Conservation (phyloP, 2,113 vertebrate species). For the Myotis lucifugus region DNA sequence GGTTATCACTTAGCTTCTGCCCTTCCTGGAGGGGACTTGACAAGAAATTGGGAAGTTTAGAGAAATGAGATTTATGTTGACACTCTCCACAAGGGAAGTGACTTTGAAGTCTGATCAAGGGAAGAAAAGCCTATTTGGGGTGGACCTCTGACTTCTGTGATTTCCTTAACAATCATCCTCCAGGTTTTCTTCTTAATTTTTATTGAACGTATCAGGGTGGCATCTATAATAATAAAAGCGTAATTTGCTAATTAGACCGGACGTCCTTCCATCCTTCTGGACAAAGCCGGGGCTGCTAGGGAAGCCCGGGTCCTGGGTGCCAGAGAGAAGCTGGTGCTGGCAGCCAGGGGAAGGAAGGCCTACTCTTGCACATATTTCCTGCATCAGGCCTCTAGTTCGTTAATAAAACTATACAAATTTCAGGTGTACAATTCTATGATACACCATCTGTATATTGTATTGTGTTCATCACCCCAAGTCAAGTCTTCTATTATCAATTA, state of each 20-base stretch:
- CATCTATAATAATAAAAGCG: background rate
- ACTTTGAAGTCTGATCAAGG: conserved; percentile 10
- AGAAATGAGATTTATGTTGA: background rate
- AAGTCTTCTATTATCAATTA: background rate
- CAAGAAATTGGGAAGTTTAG: background rate
- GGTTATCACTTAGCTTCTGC: background rate
- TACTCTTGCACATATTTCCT: no score
- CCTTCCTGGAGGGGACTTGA: background rate
- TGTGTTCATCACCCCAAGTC: background rate
- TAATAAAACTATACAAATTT: background rate
- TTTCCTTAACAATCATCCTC: conserved; percentile 14
- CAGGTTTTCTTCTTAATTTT: background rate
- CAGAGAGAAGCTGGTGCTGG: no score
- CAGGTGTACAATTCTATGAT: background rate
- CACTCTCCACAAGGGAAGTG: background rate
- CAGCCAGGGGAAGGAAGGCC: no score
- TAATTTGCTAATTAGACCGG: no score
- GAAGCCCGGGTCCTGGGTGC: no score
- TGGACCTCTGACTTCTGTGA: background rate
- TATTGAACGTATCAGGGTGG: background rate
- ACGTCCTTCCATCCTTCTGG: no score
- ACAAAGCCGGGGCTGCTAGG: no score
- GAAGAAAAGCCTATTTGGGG: background rate
- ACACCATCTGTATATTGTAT: background rate
- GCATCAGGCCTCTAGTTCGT: background rate